Base-by-base conservation (phyloP, 2,113 vertebrate genomes). In the Marcusenius ussheri region DNA sequence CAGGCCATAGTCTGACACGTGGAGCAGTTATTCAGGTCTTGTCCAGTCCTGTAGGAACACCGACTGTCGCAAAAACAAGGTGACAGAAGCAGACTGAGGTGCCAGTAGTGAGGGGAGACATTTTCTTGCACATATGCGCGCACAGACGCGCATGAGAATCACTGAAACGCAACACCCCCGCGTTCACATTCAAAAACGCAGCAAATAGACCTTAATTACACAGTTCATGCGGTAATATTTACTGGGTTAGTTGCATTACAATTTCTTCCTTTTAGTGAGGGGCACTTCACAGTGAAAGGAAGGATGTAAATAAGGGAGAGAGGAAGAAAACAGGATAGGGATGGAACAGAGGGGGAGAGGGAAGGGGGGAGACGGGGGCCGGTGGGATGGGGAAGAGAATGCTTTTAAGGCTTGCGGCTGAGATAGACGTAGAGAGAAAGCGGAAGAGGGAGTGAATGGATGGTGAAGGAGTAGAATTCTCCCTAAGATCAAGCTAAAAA, bases 1-100 rank as follows among this genome's bases (percentile, higher is more conserved):
- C 98, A 99, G 11, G 98, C 98, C 0, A 98, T 99, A 95, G 97
- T 99, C 96, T 98, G 98, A 86, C 98, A 99, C 92, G 97, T 98
- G 83, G 97, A 94, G 95, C 98, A 99, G 91, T 99, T 99, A 97
- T 99, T 99, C 91, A 99, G 97, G 93, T 99, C 98, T 95, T 99
- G 98, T 91, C 98, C 98, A 1, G 98, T 99, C 95, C 97, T 97
- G 91, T 99, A 99, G 91, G 97, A 99, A 95, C 97, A 97, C 66
- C 98, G 96, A 91, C 98, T 99, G 85, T 56, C 3, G 95, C 47
- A 96, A 95, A 90, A 96, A 84, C 95, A 90, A 96, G 89, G 45
- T 2, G 90, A 89, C 21, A 80, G 39, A n/a, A 84, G 42, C 83
- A 87, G 50, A 39, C 5, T 87, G 85, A 87, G 50, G 85, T 27